A percentile compares a stretch with the other conserved stretches of the same genome.
Evolutionary conservation across 2,888 invertebrate species (phyloP).

Genomic region (Achlya flavicornis): DNA sequence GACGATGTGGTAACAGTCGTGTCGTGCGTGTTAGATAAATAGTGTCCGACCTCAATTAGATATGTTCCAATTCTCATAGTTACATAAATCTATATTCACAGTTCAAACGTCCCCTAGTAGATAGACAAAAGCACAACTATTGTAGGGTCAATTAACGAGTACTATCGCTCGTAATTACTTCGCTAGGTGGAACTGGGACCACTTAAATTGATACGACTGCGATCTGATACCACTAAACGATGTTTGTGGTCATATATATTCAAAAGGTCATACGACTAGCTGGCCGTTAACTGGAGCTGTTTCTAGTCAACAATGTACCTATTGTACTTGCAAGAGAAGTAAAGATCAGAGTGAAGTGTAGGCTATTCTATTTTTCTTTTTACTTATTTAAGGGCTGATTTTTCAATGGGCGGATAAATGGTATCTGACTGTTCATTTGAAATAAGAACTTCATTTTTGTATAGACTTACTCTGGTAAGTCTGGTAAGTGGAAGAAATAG

Average conservation of each 20-base stretch:
- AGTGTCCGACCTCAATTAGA: not conserved
- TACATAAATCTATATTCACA: slow-evolving; percentile 5
- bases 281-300: not conserved
- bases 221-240: slow-evolving; percentile 21
- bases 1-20: too few relatives aligned
- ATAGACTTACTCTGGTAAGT: too few relatives aligned
- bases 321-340: not conserved
- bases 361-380: too few relatives aligned
- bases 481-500: too few relatives aligned
- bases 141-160: slow-evolving; percentile 1
- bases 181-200: slow-evolving; percentile 5
- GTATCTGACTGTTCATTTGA: too few relatives aligned
- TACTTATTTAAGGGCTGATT: too few relatives aligned
- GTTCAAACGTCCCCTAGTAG: slow-evolving; percentile 6
- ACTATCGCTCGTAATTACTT: not conserved
- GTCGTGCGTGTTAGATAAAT: slow-evolving; percentile 13
- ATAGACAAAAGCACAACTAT: slow-evolving; percentile 1
- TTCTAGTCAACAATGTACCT: not conserved
- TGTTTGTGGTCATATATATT: not conserved
- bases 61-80: slow-evolving; percentile 1
- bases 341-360: too few relatives aligned
- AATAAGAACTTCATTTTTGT: too few relatives aligned
- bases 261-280: not conserved
- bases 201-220: slow-evolving; percentile 11
- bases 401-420: too few relatives aligned